phyloP scores from a whole-genome alignment of 2,113 vertebrate genomes.

The Anarrhichthys ocellatus region DNA sequence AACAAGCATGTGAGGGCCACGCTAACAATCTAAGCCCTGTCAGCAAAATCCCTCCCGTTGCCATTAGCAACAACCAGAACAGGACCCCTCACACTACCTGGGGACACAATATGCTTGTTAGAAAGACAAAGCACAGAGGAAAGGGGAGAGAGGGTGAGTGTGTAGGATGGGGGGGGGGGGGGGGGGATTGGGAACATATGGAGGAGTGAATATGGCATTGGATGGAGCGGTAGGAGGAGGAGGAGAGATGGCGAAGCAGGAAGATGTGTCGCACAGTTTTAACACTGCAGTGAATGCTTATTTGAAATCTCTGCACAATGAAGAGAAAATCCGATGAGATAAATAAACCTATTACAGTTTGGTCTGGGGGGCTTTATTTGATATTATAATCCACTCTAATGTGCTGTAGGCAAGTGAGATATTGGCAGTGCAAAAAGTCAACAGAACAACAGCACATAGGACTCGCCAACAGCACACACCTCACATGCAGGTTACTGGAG shows the following conservation, averaged over 20 bases:
- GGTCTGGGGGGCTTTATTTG: slow-evolving; percentile 21
- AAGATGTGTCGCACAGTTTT: slow-evolving; percentile 10
- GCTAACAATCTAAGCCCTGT: slow-evolving; percentile 64
- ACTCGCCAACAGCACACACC: neutral
- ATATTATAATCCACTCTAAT: slow-evolving; percentile 50
- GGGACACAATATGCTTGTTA: slow-evolving; percentile 74
- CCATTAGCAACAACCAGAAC: slow-evolving; percentile 75
- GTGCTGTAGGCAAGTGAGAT: slow-evolving; percentile 34
- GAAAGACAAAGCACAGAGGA: slow-evolving; percentile 49
- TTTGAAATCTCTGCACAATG: slow-evolving; percentile 26
- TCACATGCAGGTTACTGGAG: neutral
- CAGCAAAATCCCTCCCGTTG: slow-evolving; percentile 74
- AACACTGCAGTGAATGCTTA: slow-evolving; percentile 1
- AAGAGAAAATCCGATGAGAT: slow-evolving; percentile 31
- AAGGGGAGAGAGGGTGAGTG: slow-evolving; percentile 28
- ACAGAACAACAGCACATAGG: neutral
- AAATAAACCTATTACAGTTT: slow-evolving; percentile 41
- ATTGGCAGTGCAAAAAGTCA: neutral
- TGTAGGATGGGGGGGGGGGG: slow-evolving; percentile 34
- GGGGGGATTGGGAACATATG: slow-evolving; percentile 32
- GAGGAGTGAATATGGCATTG: slow-evolving; percentile 31
- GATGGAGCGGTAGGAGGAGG: slow-evolving; percentile 3
- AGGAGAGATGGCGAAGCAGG: neutral
- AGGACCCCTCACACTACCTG: slow-evolving; percentile 57
- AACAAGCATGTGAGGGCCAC: slow-evolving; percentile 51